Conservation (phyloP, 2,888 invertebrate species). For the Aproaerema taeniolella region DNA sequence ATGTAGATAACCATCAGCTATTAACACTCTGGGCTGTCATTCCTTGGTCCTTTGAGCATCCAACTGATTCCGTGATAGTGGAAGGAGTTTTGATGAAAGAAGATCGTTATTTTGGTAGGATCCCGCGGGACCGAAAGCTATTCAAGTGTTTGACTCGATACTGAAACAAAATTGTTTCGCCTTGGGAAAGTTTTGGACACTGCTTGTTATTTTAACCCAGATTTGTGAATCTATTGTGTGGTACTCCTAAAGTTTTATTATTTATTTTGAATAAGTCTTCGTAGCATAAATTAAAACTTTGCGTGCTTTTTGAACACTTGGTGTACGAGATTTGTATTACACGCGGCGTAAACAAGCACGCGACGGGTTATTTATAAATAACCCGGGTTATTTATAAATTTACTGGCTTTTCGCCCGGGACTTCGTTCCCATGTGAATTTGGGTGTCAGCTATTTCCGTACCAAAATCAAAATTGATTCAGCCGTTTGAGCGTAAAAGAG, state of each 20-base stretch:
- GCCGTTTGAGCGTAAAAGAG: too few species aligned
- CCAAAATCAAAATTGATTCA: too few species aligned
- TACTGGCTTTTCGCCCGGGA: too few species aligned
- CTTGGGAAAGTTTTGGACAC: constrained; percentile 8
- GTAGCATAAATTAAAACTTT: too few species aligned
- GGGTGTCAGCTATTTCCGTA: too few species aligned
- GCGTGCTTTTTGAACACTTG: too few species aligned
- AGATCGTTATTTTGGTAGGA: constrained; percentile 38
- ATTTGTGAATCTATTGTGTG: too few species aligned
- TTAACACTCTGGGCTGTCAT: constrained; percentile 45
- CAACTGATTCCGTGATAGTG: constrained; percentile 26
- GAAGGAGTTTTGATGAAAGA: constrained; percentile 41
- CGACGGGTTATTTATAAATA: too few species aligned
- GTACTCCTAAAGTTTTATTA: constrained; percentile 14
- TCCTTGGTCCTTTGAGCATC: constrained; percentile 37
- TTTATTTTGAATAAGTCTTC: constrained; percentile 19
- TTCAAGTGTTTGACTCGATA: constrained; percentile 32
- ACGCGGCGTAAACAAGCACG: too few species aligned
- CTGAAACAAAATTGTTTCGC: constrained; percentile 19
- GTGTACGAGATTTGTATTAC: too few species aligned
- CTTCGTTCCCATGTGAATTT: too few species aligned
- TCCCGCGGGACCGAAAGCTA: constrained; percentile 32
- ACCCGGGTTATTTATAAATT: too few species aligned
- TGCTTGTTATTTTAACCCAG: constrained; percentile 15
- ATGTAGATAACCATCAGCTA: constrained; percentile 51